These are phyloP conservation scores for Nephrotoma flavescens DNA, from an alignment of 2,888 invertebrate species.

Conservation along the genomic window DNA sequence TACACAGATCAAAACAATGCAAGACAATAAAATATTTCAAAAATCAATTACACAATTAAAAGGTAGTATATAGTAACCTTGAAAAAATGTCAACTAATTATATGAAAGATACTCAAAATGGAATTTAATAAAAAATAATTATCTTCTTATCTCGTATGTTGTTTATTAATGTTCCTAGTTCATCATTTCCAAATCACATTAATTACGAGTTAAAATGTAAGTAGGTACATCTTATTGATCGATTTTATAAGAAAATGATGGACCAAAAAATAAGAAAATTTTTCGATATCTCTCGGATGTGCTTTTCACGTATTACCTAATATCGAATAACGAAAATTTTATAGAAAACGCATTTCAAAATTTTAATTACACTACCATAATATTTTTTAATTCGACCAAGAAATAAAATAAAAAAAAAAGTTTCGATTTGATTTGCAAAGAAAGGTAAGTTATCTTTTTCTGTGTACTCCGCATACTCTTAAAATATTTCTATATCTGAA, in stretches of 20 bases:
- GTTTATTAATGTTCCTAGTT: not conserved
- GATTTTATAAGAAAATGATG: not conserved
- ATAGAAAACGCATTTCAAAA: not conserved
- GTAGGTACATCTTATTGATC: not conserved
- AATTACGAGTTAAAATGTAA: not conserved
- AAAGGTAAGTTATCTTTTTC: not conserved
- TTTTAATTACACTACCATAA: not conserved
- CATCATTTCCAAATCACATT: not conserved
- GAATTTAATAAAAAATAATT: not conserved
- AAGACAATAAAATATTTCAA: not conserved
- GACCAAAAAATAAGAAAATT: not conserved
- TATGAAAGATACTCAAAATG: not conserved
- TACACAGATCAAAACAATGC: not conserved
- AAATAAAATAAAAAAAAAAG: not conserved
- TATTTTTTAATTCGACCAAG: not conserved
- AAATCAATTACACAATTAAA: not conserved
- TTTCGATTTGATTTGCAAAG: not conserved
- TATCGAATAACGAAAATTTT: not conserved
- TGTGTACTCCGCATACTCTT: not conserved
- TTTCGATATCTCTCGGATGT: not conserved
- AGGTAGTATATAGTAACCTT: not conserved
- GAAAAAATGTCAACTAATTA: not conserved
- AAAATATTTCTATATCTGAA: not conserved
- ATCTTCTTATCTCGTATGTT: not conserved
- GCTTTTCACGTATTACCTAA: not conserved